Evolutionary conservation across 2,113 vertebrate genomes (phyloP).

Genomic region (Piaya cayana): DNA sequence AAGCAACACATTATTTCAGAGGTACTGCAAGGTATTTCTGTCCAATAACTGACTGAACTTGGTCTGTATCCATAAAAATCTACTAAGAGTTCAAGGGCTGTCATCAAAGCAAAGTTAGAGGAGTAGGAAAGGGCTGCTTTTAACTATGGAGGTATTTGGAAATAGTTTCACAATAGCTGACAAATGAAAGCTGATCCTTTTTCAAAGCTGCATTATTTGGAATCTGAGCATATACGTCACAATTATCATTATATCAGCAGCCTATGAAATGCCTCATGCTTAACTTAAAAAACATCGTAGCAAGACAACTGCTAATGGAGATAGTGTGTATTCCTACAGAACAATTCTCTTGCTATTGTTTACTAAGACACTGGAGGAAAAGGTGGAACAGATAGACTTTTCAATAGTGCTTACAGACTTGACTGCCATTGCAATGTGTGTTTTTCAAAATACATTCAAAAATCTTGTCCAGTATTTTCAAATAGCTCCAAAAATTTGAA

Average conservation of each 20-base stretch:
- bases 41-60: not conserved
- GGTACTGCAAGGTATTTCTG: not conserved
- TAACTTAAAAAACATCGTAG: not conserved
- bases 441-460: not conserved
- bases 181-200: not conserved
- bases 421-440: fast-evolving
- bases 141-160: not conserved
- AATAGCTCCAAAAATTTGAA: not conserved
- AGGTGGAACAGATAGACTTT: not conserved
- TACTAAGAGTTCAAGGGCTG: not conserved
- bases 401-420: not conserved
- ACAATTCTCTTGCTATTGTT: not conserved
- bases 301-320: not conserved
- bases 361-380: not conserved
- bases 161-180: not conserved
- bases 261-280: not conserved
- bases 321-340: not conserved
- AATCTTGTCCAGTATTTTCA: not conserved
- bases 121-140: not conserved
- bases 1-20: not conserved
- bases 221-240: not conserved
- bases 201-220: not conserved
- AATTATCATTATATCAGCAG: not conserved
- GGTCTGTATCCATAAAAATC: not conserved
- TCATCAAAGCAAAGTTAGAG: not conserved